These are phyloP conservation scores for Sminthurides aquaticus DNA, from an alignment of 2,888 invertebrate genomes.

Conservation along the genomic window DNA sequence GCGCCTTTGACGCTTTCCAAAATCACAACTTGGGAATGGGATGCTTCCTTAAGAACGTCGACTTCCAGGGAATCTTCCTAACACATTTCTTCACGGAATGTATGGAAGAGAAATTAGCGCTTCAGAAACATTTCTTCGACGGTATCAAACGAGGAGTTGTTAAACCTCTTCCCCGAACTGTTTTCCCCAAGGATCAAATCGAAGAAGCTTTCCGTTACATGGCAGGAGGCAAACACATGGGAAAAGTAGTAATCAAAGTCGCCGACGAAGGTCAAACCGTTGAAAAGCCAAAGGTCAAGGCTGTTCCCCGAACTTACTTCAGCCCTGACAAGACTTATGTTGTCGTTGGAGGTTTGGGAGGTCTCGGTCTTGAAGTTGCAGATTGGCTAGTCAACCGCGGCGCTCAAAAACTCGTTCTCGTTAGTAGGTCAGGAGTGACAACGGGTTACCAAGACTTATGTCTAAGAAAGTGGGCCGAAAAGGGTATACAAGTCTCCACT, in stretches of 20 bases:
- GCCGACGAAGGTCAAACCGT: slow-evolving; percentile 46
- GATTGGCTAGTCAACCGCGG: slow-evolving; percentile 23
- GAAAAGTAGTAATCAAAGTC: slow-evolving; percentile 60
- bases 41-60: slow-evolving; percentile 85
- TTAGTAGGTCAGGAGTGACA: slow-evolving; percentile 21
- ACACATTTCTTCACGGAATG: slow-evolving; percentile 77
- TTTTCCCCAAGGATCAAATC: slow-evolving; percentile 59
- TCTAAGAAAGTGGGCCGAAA: slow-evolving; percentile 14
- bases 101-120: slow-evolving; percentile 57
- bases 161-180: slow-evolving; percentile 59
- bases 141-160: slow-evolving; percentile 62
- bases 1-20: slow-evolving; percentile 20
- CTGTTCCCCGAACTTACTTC: slow-evolving; percentile 53
- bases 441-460: slow-evolving; percentile 22
- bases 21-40: slow-evolving; percentile 69
- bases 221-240: slow-evolving; percentile 72
- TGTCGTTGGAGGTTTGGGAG: slow-evolving; percentile 51
- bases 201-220: slow-evolving; percentile 66
- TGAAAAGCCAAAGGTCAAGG: slow-evolving; percentile 46
- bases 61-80: slow-evolving; percentile 91
- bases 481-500: slow-evolving; percentile 4
- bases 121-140: slow-evolving; percentile 55
- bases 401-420: slow-evolving; percentile 19
- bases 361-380: slow-evolving; percentile 24
- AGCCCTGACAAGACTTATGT: slow-evolving; percentile 52